Percentiles rank a stretch among this genome's conserved stretches.
Conservation (phyloP, 2,797 vertebrate species). For the Pseudopleuronectes americanus region DNA sequence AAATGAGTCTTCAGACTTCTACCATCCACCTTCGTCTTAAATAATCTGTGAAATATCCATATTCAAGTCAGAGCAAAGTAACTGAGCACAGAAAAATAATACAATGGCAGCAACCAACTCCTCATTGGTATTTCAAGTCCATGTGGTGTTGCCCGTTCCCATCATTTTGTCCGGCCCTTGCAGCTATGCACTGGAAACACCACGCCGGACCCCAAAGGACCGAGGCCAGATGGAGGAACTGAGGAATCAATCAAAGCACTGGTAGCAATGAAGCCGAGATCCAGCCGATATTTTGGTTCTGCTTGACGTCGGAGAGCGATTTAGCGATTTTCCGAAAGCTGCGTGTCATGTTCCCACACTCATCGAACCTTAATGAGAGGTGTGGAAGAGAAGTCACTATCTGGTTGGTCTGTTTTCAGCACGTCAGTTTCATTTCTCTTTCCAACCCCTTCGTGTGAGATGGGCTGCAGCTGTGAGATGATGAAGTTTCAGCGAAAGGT, state of each 20-base stretch:
- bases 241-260: slow-evolving; percentile 69
- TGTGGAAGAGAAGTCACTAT: slow-evolving; percentile 53
- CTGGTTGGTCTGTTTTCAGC: slow-evolving; percentile 60
- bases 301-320: slow-evolving; percentile 59
- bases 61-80: not conserved
- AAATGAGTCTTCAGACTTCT: no score
- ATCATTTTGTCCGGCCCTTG: slow-evolving; percentile 48
- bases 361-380: slow-evolving; percentile 68
- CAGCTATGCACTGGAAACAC: slow-evolving; percentile 40
- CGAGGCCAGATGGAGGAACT: slow-evolving; percentile 60
- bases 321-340: slow-evolving; percentile 58
- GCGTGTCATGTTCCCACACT: slow-evolving; percentile 65
- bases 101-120: not conserved
- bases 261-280: slow-evolving; percentile 53
- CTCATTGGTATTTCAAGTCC: slow-evolving; percentile 14
- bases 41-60: not conserved
- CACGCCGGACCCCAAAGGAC: slow-evolving; percentile 59
- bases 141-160: slow-evolving; percentile 23
- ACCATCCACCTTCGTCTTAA: not conserved
- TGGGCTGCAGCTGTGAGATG: slow-evolving; percentile 74
- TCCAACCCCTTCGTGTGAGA: slow-evolving; percentile 44
- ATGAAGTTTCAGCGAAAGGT: slow-evolving; percentile 85
- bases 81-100: not conserved
- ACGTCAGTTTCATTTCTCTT: slow-evolving; percentile 72
- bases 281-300: slow-evolving; percentile 66